These are phyloP conservation scores for Polypterus bichir DNA, from an alignment of 2,113 vertebrate species.

Conservation along the genomic window DNA sequence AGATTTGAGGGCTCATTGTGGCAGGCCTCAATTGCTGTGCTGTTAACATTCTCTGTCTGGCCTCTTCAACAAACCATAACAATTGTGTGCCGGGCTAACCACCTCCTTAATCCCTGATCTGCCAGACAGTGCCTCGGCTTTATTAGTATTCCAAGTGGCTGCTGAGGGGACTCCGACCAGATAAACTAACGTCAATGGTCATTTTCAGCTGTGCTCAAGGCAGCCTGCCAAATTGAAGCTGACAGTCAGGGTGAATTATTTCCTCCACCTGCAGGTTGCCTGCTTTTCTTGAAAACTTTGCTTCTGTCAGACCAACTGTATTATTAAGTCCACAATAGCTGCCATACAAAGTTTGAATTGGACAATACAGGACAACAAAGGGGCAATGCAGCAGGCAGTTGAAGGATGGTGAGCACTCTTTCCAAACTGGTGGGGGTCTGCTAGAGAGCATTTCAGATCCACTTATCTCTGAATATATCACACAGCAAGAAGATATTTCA, in stretches of 20 bases:
- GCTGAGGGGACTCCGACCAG: neutral
- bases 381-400: too few relatives aligned
- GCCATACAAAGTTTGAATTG: too few relatives aligned
- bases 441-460: too few relatives aligned
- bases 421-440: too few relatives aligned
- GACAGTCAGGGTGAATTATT: conserved; percentile 24
- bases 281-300: conserved; percentile 5
- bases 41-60: neutral
- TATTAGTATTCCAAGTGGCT: neutral
- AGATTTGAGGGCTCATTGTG: neutral
- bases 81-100: neutral
- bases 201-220: conserved; percentile 6
- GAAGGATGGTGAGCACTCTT: too few relatives aligned
- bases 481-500: too few relatives aligned
- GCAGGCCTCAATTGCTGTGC: neutral
- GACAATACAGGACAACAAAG: too few relatives aligned
- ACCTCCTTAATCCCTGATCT: neutral
- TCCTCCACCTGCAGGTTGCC: conserved; percentile 12
- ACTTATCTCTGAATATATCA: too few relatives aligned
- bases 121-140: neutral
- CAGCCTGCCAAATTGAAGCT: conserved; percentile 21
- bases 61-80: neutral
- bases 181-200: conserved; percentile 3
- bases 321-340: too few relatives aligned
- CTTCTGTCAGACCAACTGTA: too few relatives aligned